A percentile compares a stretch with the other conserved stretches of the same genome.
phyloP scores from a whole-genome alignment of 2,113 vertebrate genomes.

The Hyla sarda region DNA sequence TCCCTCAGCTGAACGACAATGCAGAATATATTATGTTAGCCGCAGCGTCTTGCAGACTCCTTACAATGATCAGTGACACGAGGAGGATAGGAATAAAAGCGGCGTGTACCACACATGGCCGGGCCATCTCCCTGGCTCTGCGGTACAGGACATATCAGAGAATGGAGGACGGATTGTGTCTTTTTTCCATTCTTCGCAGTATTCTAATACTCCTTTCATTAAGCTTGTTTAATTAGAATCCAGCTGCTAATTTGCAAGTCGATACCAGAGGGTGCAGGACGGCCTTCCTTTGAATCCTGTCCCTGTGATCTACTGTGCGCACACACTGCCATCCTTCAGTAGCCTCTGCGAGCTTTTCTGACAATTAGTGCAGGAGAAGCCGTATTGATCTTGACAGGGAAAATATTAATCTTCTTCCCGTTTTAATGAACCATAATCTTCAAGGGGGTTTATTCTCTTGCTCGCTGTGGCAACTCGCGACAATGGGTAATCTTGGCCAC shows the following conservation, averaged over 20 bases:
- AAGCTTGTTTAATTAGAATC: conserved; percentile 96
- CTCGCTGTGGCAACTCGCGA: conserved; percentile 57
- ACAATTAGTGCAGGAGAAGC: conserved; percentile 93
- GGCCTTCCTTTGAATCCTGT: conserved; percentile 88
- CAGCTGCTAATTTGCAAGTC: conserved; percentile 99
- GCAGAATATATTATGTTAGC: background rate
- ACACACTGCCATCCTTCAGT: conserved; percentile 79
- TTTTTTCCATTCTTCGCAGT: conserved; percentile 64
- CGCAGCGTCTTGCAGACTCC: background rate
- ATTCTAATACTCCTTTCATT: conserved; percentile 93
- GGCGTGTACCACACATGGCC: conserved; percentile 6
- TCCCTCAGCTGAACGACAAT: background rate
- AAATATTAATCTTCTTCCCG: conserved; percentile 88
- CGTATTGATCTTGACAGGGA: conserved; percentile 85
- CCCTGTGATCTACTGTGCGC: conserved; percentile 93
- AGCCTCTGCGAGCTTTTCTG: conserved; percentile 81
- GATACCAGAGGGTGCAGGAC: conserved; percentile 93
- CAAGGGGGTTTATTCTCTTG: conserved; percentile 82
- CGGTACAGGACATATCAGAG: conserved; percentile 28
- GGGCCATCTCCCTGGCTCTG: background rate
- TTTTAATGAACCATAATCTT: conserved; percentile 89
- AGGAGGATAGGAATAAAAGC: background rate
- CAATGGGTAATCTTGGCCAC: conserved; percentile 52
- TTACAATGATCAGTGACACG: background rate
- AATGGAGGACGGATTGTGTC: conserved; percentile 64